These are phyloP conservation scores for Drosophila kurseongensis DNA, from an alignment of 1,140 invertebrate genomes.

Conservation along the genomic window DNA sequence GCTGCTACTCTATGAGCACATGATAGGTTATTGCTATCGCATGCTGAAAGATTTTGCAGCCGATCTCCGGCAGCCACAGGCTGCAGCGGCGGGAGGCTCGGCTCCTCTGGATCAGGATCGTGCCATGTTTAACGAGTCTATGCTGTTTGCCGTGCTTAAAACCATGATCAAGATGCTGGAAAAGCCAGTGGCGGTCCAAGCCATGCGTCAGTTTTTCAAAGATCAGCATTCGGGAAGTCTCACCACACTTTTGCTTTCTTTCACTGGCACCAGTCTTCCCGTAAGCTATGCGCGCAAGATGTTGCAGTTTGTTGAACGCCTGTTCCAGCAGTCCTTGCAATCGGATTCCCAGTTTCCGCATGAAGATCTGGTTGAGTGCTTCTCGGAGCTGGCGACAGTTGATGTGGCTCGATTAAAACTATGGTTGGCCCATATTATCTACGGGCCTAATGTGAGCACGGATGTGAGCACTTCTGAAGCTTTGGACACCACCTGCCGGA, in stretches of 20 bases:
- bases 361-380: conserved; percentile 89
- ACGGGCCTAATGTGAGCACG: conserved; percentile 85
- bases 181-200: conserved; percentile 90
- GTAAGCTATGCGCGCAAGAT: conserved; percentile 91
- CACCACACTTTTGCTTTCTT: conserved; percentile 90
- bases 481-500: conserved; percentile 53
- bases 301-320: conserved; percentile 91
- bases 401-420: conserved; percentile 88
- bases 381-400: conserved; percentile 88
- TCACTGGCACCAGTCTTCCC: conserved; percentile 88
- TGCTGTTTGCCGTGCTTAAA: conserved; percentile 84
- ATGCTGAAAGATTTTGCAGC: conserved; percentile 87
- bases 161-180: conserved; percentile 95
- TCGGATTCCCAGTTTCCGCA: conserved; percentile 87
- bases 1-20: conserved; percentile 87
- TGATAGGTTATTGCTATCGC: conserved; percentile 89
- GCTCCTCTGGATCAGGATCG: conserved; percentile 42
- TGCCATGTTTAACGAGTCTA: conserved; percentile 69
- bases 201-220: conserved; percentile 92
- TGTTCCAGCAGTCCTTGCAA: conserved; percentile 89
- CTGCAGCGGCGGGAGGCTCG: neutral
- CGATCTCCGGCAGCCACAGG: conserved; percentile 41
- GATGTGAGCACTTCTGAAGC: conserved; percentile 61
- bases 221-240: conserved; percentile 87
- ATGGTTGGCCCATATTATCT: conserved; percentile 89